Conservation (phyloP, 2,888 invertebrate species). For the Hemithea aestivaria region DNA sequence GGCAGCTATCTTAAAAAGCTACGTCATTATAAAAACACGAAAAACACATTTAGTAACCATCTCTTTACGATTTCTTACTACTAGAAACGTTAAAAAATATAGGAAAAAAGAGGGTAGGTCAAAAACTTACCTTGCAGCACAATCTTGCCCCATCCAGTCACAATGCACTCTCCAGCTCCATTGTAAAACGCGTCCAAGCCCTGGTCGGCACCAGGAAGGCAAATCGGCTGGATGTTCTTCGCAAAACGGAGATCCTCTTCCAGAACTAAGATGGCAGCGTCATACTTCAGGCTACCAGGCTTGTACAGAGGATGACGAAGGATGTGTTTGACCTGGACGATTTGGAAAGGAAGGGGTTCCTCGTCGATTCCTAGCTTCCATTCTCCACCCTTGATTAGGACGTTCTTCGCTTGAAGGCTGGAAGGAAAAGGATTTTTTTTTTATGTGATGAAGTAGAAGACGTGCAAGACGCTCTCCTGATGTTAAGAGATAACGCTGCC, state of each 20-base stretch:
- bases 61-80: too few relatives aligned
- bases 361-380: constrained; percentile 90
- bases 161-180: constrained; percentile 82
- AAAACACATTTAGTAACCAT: too few relatives aligned
- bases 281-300: constrained; percentile 79
- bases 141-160: constrained; percentile 91
- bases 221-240: constrained; percentile 86
- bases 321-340: constrained; percentile 84
- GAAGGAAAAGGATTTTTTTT: constrained; percentile 7
- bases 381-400: constrained; percentile 89
- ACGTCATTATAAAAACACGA: too few relatives aligned
- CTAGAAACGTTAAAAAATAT: too few relatives aligned
- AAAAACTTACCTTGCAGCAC: constrained; percentile 84
- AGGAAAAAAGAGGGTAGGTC: not conserved
- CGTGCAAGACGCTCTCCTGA: too few relatives aligned
- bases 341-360: constrained; percentile 89
- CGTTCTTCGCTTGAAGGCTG: constrained; percentile 81
- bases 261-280: constrained; percentile 85
- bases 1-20: too few relatives aligned
- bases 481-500: too few relatives aligned
- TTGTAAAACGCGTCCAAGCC: constrained; percentile 79
- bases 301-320: constrained; percentile 85
- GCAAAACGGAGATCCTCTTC: constrained; percentile 81
- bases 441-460: too few relatives aligned
- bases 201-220: constrained; percentile 75